Evolutionary conservation across 2,113 vertebrate genomes (phyloP).

Genomic region (Xenopus borealis): DNA sequence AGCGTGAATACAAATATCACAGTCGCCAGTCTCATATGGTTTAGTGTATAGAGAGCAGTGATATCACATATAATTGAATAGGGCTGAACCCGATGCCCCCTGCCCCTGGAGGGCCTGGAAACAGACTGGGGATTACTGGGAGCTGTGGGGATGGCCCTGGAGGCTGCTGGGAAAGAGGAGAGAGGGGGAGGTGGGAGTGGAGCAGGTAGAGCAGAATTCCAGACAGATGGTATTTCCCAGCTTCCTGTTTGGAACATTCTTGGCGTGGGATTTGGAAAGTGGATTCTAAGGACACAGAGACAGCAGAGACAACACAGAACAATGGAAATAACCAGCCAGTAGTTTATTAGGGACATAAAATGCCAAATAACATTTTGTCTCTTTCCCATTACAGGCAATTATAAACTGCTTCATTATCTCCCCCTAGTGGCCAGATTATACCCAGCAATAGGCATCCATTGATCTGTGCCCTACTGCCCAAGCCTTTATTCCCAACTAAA

Average conservation of each 20-base stretch:
- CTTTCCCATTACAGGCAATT: neutral
- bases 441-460: no score
- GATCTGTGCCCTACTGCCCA: no score
- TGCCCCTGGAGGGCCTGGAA: neutral
- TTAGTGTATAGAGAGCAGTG: no score
- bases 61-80: no score
- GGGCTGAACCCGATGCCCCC: no score
- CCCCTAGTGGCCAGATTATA: no score
- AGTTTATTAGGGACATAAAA: no score
- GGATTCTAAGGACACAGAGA: neutral
- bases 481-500: no score
- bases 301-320: neutral
- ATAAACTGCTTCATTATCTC: no score
- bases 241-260: conserved; percentile 19
- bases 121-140: neutral
- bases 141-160: neutral
- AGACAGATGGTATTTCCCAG: neutral
- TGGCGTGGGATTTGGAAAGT: conserved; percentile 10
- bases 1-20: no score
- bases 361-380: neutral
- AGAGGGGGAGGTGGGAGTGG: neutral
- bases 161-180: neutral
- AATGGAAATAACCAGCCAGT: neutral
- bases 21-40: no score
- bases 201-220: neutral